These are phyloP conservation scores for Labeo catla DNA, from an alignment of 2,113 vertebrate genomes.

Conservation along the genomic window DNA sequence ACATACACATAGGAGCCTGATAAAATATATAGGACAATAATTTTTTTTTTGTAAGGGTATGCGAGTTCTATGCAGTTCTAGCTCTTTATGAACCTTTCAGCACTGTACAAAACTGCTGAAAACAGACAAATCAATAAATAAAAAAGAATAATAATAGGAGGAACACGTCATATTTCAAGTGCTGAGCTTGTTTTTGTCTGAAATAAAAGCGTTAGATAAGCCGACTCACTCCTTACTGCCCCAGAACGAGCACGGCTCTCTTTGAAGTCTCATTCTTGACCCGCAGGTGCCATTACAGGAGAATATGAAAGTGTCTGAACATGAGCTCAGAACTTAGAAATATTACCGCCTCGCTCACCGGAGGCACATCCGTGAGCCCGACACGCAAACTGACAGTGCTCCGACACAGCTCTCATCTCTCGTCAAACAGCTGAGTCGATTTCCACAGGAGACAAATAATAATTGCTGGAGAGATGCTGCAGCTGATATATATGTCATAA, in stretches of 20 bases:
- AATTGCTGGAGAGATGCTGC: not conserved
- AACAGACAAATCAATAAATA: not conserved
- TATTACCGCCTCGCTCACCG: not conserved
- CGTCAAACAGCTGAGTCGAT: not conserved
- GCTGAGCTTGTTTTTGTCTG: not conserved
- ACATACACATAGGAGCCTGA: too few relatives aligned
- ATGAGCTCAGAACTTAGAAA: constrained; percentile 21
- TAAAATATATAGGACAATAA: not conserved
- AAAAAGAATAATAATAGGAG: not conserved
- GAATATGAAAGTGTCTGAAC: constrained; percentile 29
- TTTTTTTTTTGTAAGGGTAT: not conserved
- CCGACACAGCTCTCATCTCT: not conserved
- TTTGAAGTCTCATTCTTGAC: not conserved
- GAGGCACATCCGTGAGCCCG: not conserved
- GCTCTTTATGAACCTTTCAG: not conserved
- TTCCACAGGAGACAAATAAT: constrained; percentile 7
- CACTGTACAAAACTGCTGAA: not conserved
- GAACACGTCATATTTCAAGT: not conserved
- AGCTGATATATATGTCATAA: not conserved
- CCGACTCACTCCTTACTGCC: not conserved
- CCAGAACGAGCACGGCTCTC: not conserved
- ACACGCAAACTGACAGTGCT: not conserved
- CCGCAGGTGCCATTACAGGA: not conserved
- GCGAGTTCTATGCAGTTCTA: too few relatives aligned
- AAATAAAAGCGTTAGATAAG: not conserved